Evolutionary conservation across 2,113 vertebrate species (phyloP).

Genomic region (Cavia porcellus): DNA sequence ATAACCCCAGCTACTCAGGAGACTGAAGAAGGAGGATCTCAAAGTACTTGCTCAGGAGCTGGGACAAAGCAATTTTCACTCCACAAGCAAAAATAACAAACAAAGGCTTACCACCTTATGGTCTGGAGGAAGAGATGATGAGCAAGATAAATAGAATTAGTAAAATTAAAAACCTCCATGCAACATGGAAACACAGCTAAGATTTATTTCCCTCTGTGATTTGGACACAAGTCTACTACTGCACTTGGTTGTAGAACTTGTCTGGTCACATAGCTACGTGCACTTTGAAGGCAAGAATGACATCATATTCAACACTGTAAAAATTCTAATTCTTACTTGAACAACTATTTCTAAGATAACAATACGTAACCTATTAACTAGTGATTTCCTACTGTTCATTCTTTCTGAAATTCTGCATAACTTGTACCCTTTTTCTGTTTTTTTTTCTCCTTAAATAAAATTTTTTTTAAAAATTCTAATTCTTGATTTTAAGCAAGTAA

Average conservation of each 20-base stretch:
- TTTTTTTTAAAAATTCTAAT: slow-evolving; percentile 16
- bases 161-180: neutral
- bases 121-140: neutral
- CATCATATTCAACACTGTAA: neutral
- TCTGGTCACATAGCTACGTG: neutral
- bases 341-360: too few relatives aligned
- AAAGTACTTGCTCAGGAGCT: neutral
- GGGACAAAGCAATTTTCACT: neutral
- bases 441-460: too few relatives aligned
- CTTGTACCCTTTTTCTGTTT: too few relatives aligned
- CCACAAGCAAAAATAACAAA: neutral
- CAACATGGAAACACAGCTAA: neutral
- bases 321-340: too few relatives aligned
- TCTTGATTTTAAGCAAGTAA: neutral
- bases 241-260: neutral
- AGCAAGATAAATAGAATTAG: slow-evolving; percentile 26
- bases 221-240: neutral
- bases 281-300: slow-evolving; percentile 11
- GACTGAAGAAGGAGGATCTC: neutral
- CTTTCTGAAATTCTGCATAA: too few relatives aligned
- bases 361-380: too few relatives aligned
- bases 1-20: neutral
- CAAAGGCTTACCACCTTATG: neutral
- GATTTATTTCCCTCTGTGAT: neutral
- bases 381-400: too few relatives aligned